Conservation (phyloP, 2,113 vertebrate species). For the Brachyistius frenatus region DNA sequence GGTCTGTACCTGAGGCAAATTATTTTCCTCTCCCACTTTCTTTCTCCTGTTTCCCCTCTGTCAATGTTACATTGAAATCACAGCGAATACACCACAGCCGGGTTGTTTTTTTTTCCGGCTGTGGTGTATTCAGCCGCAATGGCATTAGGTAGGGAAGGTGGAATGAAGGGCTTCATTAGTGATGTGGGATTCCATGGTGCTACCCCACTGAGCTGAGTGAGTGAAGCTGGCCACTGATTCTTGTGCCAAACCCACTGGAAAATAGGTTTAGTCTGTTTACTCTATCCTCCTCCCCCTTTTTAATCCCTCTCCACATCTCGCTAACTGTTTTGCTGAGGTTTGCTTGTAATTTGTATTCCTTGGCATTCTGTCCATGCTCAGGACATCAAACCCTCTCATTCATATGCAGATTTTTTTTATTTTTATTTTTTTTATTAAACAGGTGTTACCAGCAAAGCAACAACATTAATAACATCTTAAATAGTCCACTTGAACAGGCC, state of each 20-base stretch:
- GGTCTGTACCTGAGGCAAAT: conserved; percentile 29
- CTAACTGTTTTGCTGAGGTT: background rate
- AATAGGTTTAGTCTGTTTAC: too few species aligned
- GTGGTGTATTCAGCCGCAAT: too few species aligned
- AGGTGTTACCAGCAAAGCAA: background rate
- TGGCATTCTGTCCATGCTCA: background rate
- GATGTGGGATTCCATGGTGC: conserved; percentile 7
- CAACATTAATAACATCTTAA: background rate
- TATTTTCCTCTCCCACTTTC: conserved; percentile 1
- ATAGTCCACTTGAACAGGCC: background rate
- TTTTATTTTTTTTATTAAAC: background rate
- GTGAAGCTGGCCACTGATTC: conserved; percentile 8
- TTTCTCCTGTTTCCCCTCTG: background rate
- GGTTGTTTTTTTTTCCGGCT: too few species aligned
- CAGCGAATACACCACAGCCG: background rate
- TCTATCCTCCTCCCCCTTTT: too few species aligned
- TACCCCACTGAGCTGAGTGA: conserved; percentile 17
- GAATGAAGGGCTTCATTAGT: background rate
- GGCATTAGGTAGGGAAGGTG: too few species aligned
- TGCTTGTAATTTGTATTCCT: background rate
- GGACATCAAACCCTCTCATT: background rate
- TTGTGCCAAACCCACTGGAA: conserved; percentile 1
- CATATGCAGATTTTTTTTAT: background rate
- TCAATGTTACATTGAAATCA: background rate
- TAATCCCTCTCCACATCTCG: background rate